Base-by-base conservation (phyloP, 2,113 vertebrate species). In the Callionymus lyra region DNA sequence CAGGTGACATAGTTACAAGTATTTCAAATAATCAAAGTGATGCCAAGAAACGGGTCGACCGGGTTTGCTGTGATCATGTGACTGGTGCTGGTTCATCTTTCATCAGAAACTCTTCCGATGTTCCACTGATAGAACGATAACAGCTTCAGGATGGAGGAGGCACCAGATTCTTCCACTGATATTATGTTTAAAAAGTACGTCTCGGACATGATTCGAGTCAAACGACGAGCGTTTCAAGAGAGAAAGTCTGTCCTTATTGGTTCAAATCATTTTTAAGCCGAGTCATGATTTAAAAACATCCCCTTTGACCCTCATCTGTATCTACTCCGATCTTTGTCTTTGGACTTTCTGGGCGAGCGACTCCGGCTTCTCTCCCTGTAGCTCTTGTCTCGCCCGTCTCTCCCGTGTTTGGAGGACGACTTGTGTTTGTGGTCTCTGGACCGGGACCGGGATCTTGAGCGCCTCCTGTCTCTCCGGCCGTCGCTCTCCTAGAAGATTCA, bases 301-400 rank as follows among this genome's bases (percentile, higher is more conserved):
- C n/a, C n/a, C n/a, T 6, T 1, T 12, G 41, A 11, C 2, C 10
- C 18, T 80, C 81, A 91, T 80, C 84, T 81, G 70, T 88, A 82
- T 44, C 87, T 76, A 14, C 86, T 91, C 55, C 79, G 81, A 31
- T 93, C 88, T 69, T 88, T 91, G 45, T 92, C 87, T 81, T 77
- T 93, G 13, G 83, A 84, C 68, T 83, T 91, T 79, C 77, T 88
- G 16, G 90, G 88, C 56, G 88, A 93, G 58, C 75, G 84, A 56
- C 84, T 91, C 54, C 74, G 83, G 53, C 85, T 88, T 55, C 74
- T 54, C 56, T 81, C 89, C 41, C 50, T 53, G 51, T 35, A 53
- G 38, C 52, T 13, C 49, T 81, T 70, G 6, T 82, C 82, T 3
- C 68, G 82, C 11, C 86, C 82, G 44, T 82, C 81, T 40, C 86